Percentiles rank a stretch among this genome's conserved stretches.
Conservation (phyloP, 2,113 vertebrate genomes). For the Catharus fuscescens region DNA sequence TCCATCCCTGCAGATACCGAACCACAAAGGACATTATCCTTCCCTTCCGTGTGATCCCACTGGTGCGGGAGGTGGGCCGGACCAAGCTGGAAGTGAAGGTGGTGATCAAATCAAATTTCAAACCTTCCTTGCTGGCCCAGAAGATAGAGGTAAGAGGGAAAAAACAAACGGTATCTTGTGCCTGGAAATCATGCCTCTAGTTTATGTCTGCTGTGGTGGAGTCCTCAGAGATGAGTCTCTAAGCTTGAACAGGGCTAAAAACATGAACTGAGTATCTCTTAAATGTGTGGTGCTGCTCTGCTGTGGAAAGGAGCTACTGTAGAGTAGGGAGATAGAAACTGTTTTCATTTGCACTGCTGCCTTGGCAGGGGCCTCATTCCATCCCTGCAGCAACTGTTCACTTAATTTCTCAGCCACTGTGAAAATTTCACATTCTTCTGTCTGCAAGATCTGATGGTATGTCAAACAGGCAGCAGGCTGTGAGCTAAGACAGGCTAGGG, state of each 20-base stretch:
- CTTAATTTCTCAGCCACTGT: background rate
- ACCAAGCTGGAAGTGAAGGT: slow-evolving; percentile 98
- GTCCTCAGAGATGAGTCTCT: background rate
- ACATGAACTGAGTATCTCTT: background rate
- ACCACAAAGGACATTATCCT: slow-evolving; percentile 99
- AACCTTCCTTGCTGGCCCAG: slow-evolving; percentile 96
- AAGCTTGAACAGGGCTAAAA: background rate
- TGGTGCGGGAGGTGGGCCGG: slow-evolving; percentile 96
- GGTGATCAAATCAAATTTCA: slow-evolving; percentile 99
- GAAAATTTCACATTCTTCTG: background rate
- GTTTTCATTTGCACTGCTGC: background rate
- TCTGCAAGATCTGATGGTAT: background rate
- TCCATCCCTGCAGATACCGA: slow-evolving; percentile 84
- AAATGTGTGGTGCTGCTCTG: background rate
- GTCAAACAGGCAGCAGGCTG: background rate
- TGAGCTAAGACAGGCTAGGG: background rate
- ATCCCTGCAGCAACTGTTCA: background rate
- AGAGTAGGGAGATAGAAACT: background rate
- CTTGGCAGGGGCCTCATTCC: background rate
- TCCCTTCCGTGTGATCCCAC: slow-evolving; percentile 96
- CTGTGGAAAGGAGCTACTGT: background rate
- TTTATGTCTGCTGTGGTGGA: background rate
- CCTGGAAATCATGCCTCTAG: background rate
- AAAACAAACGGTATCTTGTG: background rate
- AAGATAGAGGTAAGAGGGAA: slow-evolving; percentile 91